Conservation (phyloP, 2,113 vertebrate genomes). For the Laticauda colubrina region DNA sequence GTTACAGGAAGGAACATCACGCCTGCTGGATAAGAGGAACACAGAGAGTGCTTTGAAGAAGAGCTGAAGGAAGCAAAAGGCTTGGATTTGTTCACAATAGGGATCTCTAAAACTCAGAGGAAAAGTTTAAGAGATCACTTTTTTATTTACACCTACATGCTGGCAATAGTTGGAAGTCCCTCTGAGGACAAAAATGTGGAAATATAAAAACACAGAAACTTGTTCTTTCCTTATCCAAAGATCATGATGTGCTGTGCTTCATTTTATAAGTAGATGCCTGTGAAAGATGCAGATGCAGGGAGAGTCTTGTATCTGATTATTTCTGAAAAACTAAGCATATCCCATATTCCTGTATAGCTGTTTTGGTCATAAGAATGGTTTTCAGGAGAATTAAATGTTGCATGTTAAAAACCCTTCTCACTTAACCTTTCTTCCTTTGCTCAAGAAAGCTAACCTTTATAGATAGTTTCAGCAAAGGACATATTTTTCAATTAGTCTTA, state of each 20-base stretch:
- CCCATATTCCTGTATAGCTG: too few relatives aligned
- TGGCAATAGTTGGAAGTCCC: slow-evolving; percentile 5
- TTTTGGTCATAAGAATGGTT: neutral
- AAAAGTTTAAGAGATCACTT: slow-evolving; percentile 3
- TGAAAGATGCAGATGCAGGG: neutral
- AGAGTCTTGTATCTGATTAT: neutral
- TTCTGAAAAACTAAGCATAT: neutral
- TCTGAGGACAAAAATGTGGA: neutral
- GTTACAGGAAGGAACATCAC: slow-evolving; percentile 18
- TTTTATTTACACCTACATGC: slow-evolving; percentile 6
- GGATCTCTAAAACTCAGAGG: slow-evolving; percentile 17
- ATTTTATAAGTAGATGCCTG: neutral
- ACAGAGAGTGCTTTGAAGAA: slow-evolving; percentile 23
- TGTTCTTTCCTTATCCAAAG: neutral
- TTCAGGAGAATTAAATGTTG: neutral
- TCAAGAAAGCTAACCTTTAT: neutral
- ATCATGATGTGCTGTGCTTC: neutral
- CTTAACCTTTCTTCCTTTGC: neutral
- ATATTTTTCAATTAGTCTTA: neutral
- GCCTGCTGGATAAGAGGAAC: slow-evolving; percentile 14
- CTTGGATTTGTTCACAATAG: slow-evolving; percentile 1
- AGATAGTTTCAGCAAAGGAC: neutral
- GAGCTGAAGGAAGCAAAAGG: slow-evolving; percentile 17
- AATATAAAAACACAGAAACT: neutral
- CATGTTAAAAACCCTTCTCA: neutral